Percentiles rank a stretch among this genome's conserved stretches.
Conservation (phyloP, 2,888 invertebrate genomes). For the Drosophila borealis region DNA sequence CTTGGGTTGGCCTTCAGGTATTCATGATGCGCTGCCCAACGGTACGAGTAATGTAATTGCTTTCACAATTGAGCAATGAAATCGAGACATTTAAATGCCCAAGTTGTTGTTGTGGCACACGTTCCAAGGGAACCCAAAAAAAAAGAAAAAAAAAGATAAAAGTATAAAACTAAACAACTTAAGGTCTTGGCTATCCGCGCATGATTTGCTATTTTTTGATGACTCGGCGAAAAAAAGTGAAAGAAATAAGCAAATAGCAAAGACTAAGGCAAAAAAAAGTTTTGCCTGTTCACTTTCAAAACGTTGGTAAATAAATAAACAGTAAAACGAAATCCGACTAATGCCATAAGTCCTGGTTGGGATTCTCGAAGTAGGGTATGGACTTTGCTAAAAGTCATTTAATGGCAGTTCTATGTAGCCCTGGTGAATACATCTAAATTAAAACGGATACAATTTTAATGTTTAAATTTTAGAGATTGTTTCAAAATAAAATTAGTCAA, state of each 20-base stretch:
- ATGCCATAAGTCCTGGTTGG: not conserved
- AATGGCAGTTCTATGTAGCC: not conserved
- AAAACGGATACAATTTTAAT: too few species aligned
- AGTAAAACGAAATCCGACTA: conserved; percentile 4
- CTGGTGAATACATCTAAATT: not conserved
- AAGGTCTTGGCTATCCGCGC: conserved; percentile 3
- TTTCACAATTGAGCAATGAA: conserved; percentile 57
- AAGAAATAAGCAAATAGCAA: conserved; percentile 7
- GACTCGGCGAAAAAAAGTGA: conserved; percentile 26
- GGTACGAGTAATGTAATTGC: conserved; percentile 54
- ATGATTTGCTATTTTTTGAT: conserved; percentile 37
- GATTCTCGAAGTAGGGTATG: not conserved
- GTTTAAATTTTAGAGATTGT: too few species aligned
- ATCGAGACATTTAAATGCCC: conserved; percentile 19
- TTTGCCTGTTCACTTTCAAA: not conserved
- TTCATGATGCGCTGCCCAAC: conserved; percentile 18
- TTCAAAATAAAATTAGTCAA: too few species aligned
- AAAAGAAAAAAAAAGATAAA: conserved; percentile 3
- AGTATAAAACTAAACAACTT: conserved; percentile 12
- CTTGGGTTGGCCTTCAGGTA: conserved; percentile 26
- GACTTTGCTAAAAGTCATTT: conserved; percentile 1
- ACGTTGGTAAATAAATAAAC: conserved; percentile 1
- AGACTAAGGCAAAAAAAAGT: conserved; percentile 14
- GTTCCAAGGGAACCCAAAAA: conserved; percentile 15
- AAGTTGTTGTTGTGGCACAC: not conserved